Base-by-base conservation (phyloP, 2,797 vertebrate species). In the Trachurus trachurus region DNA sequence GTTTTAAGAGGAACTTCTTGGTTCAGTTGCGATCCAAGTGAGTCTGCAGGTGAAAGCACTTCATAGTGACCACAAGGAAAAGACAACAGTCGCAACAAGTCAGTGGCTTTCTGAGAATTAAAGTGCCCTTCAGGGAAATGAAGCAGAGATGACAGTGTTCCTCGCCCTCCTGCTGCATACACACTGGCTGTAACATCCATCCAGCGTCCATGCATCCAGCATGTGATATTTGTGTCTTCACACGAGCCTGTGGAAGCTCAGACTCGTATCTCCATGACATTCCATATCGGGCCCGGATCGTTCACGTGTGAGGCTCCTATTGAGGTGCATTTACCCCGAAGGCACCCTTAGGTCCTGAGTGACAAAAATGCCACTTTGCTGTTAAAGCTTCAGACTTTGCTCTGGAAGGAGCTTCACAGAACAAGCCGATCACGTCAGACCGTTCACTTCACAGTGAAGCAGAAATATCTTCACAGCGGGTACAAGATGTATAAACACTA, bases 151-250 rank as follows among this genome's bases (percentile, higher is more conserved):
- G 34, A 37, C 17, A 8, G 21, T 9, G 59, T 37, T 34, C 29
- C 15, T 61, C 31, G 39, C 34, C 19, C 54, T 66, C 17, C 40
- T 74, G 37, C 26, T 26, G 26, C 26, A 26, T 26, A 26, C 60
- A 37, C 34, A 37, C 34, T 22, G 57, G 47, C 37, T 49, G 9
- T 58, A 66, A 59, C 40, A 29, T 22, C n/a, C n/a, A n/a, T n/a
- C n/a, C n/a, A 37, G 6, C 52, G 19, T 76, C 59, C 60, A 67
- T 68, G 56, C 56, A 68, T 65, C 6, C 40, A 67, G 15, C 40
- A 12, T 71, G 80, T 57, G 73, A 73, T 77, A 78, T 85, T 78
- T 81, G 67, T 71, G 78, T 83, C 86, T 90, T 90, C 84, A 74
- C 87, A 83, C 56, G 1, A 13, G 26, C 29, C 47, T 78, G 86